A percentile compares a stretch with the other conserved stretches of the same genome.
These are phyloP conservation scores for Muscicapa adusta DNA, from an alignment of 2,113 vertebrate species.

Conservation along the genomic window DNA sequence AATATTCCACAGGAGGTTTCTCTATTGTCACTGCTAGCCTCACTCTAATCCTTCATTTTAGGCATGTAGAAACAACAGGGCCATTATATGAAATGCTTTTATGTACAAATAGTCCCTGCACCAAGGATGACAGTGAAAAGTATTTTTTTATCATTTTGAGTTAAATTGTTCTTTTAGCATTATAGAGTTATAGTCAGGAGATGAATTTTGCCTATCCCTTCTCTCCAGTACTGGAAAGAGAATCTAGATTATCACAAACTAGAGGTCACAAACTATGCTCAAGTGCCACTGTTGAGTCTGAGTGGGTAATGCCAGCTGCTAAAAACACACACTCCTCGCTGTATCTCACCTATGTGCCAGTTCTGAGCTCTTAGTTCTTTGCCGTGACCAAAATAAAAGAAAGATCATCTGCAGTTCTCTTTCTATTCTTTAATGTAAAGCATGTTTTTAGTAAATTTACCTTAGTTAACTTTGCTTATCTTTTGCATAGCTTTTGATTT, in stretches of 20 bases:
- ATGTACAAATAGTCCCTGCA: not conserved
- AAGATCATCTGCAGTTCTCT: not conserved
- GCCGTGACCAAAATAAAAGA: not conserved
- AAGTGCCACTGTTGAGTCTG: not conserved
- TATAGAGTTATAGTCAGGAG: not conserved
- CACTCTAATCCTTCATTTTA: not conserved
- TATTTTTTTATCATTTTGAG: not conserved
- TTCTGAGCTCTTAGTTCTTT: not conserved
- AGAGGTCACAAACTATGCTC: not conserved
- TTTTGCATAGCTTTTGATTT: not conserved
- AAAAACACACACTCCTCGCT: not conserved
- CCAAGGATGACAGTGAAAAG: not conserved
- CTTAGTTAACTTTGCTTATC: not conserved
- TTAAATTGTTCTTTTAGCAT: not conserved
- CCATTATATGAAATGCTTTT: not conserved
- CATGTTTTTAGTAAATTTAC: not conserved
- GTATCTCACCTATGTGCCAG: not conserved
- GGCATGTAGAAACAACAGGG: not conserved
- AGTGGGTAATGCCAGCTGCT: not conserved
- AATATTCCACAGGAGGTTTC: not conserved
- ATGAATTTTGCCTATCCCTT: not conserved
- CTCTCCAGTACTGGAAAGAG: not conserved
- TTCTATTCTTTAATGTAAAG: not conserved
- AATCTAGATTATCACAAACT: not conserved
- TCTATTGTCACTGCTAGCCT: not conserved